Percentiles rank a stretch among this genome's conserved stretches.
phyloP scores from a whole-genome alignment of 1,140 invertebrate species.

The Amyelois transitella region DNA sequence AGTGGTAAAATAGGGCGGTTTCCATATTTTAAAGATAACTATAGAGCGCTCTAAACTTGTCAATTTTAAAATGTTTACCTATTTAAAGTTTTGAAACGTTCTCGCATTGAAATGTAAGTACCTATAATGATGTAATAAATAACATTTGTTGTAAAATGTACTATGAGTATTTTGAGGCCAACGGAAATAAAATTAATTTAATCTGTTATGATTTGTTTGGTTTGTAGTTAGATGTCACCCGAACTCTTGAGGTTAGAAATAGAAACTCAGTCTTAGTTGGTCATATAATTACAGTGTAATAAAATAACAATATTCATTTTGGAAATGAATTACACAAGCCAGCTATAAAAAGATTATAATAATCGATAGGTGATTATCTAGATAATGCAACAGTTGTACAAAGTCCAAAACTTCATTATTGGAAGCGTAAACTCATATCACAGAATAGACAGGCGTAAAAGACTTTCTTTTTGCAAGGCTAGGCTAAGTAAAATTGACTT shows the following conservation, averaged over 20 bases:
- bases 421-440: slow-evolving; percentile 3
- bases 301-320: slow-evolving; percentile 6
- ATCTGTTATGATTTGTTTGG: slow-evolving; percentile 34
- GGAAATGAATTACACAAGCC: slow-evolving; percentile 6
- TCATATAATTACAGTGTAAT: slow-evolving; percentile 11
- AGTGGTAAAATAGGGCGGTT: slow-evolving; percentile 8
- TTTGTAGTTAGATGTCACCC: slow-evolving; percentile 21
- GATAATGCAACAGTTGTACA: not conserved
- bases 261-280: slow-evolving; percentile 1
- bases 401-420: not conserved
- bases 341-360: not conserved
- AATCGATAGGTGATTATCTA: not conserved
- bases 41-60: slow-evolving; percentile 62
- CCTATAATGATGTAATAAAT: slow-evolving; percentile 45
- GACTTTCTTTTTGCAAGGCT: not conserved
- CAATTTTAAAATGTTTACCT: slow-evolving; percentile 67
- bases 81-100: slow-evolving; percentile 45
- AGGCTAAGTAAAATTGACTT: too few species aligned
- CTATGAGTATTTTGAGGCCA: slow-evolving; percentile 65
- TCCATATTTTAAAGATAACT: slow-evolving; percentile 20
- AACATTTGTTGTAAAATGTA: slow-evolving; percentile 69
- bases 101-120: slow-evolving; percentile 56
- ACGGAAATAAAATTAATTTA: slow-evolving; percentile 57
- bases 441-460: not conserved
- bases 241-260: not conserved